phyloP scores from a whole-genome alignment of 2,113 vertebrate species.

The Sander lucioperca region DNA sequence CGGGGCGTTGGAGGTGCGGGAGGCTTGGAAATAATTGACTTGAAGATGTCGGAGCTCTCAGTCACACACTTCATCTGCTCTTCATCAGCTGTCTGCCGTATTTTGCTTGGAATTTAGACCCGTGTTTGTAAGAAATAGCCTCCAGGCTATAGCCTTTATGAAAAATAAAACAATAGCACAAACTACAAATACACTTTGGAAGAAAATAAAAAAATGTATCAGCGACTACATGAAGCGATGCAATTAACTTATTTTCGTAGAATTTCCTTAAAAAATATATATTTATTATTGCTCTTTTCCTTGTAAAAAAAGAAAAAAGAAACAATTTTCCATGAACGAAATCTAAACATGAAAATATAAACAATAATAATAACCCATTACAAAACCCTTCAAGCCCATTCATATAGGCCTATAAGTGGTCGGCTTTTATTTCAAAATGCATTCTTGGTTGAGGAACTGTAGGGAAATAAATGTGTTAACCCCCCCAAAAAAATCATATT shows the following conservation, averaged over 20 bases:
- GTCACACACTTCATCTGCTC: constrained; percentile 80
- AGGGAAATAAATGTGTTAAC: neutral
- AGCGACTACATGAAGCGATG: too few species aligned
- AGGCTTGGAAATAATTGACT: constrained; percentile 79
- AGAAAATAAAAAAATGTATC: too few species aligned
- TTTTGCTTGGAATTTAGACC: too few species aligned
- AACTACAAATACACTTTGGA: too few species aligned
- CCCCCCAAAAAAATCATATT: too few species aligned
- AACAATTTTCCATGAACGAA: neutral
- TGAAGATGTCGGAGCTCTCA: constrained; percentile 76
- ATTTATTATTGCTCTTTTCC: neutral
- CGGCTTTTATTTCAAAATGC: neutral
- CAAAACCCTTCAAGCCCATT: neutral
- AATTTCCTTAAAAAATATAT: neutral
- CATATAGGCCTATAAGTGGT: neutral
- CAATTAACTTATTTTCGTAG: neutral
- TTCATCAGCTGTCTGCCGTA: constrained; percentile 18
- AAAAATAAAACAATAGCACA: too few species aligned
- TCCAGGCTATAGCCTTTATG: too few species aligned
- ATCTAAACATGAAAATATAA: neutral
- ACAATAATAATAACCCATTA: neutral
- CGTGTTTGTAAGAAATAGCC: too few species aligned
- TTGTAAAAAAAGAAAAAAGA: neutral
- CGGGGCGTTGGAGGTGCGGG: constrained; percentile 37
- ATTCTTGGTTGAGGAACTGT: neutral